phyloP scores from a whole-genome alignment of 1,140 invertebrate genomes.

The Tachypleus tridentatus region DNA sequence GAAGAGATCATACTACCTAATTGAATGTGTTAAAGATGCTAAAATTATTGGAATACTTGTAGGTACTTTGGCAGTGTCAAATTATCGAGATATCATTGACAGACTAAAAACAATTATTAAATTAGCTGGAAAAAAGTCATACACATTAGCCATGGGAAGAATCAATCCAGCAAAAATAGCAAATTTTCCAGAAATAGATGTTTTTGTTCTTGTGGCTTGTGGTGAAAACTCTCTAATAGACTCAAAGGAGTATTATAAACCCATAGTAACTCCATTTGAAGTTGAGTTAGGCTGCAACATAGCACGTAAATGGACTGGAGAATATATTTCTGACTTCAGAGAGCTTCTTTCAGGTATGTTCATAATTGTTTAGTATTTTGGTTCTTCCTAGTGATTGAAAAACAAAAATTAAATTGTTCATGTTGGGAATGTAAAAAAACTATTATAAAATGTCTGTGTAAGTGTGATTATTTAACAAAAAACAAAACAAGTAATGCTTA shows the following conservation, averaged over 20 bases:
- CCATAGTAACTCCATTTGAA: slow-evolving; percentile 83
- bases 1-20: slow-evolving; percentile 62
- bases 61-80: slow-evolving; percentile 67
- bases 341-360: slow-evolving; percentile 50
- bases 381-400: slow-evolving; percentile 1
- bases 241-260: slow-evolving; percentile 72
- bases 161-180: slow-evolving; percentile 83
- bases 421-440: not conserved
- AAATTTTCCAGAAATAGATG: slow-evolving; percentile 85
- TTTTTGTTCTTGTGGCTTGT: slow-evolving; percentile 81
- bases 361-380: slow-evolving; percentile 3
- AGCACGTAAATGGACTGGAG: slow-evolving; percentile 43
- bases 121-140: slow-evolving; percentile 64
- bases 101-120: slow-evolving; percentile 58
- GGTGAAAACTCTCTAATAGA: slow-evolving; percentile 70
- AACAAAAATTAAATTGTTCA: slow-evolving; percentile 5
- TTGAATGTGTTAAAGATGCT: slow-evolving; percentile 82
- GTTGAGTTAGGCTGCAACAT: slow-evolving; percentile 70
- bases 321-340: slow-evolving; percentile 63
- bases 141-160: slow-evolving; percentile 84
- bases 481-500: too few species aligned
- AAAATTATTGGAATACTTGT: slow-evolving; percentile 73
- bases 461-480: slow-evolving; percentile 4
- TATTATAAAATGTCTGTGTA: not conserved
- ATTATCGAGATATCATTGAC: slow-evolving; percentile 63